phyloP scores from a whole-genome alignment of 2,888 invertebrate genomes.

The Aelia acuminata region DNA sequence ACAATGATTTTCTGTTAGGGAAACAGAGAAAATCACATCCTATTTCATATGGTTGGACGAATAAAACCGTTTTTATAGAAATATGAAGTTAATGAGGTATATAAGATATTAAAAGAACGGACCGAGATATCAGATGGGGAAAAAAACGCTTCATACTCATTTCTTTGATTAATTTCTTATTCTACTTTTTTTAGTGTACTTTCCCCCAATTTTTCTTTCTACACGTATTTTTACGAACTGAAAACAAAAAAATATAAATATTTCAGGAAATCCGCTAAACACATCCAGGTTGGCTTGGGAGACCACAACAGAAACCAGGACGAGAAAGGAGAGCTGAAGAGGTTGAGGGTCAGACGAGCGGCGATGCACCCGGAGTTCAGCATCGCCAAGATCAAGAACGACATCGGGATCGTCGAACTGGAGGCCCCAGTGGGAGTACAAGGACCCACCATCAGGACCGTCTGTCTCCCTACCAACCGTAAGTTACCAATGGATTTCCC shows the following conservation, averaged over 20 bases:
- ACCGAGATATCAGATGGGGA: too few relatives aligned
- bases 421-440: slow-evolving; percentile 74
- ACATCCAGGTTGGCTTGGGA: slow-evolving; percentile 77
- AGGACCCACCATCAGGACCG: slow-evolving; percentile 75
- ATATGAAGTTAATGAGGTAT: too few relatives aligned
- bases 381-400: slow-evolving; percentile 83
- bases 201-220: neutral
- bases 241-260: neutral
- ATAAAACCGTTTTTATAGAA: too few relatives aligned
- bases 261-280: slow-evolving; percentile 62
- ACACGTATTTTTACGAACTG: neutral
- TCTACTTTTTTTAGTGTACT: too few relatives aligned
- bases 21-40: too few relatives aligned
- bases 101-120: too few relatives aligned
- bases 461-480: slow-evolving; percentile 80
- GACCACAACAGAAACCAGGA: slow-evolving; percentile 79
- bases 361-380: slow-evolving; percentile 81
- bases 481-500: slow-evolving; percentile 65
- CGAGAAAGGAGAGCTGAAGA: slow-evolving; percentile 75
- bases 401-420: slow-evolving; percentile 83
- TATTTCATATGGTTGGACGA: too few relatives aligned
- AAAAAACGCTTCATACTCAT: too few relatives aligned
- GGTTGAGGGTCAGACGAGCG: slow-evolving; percentile 72
- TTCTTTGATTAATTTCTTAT: too few relatives aligned
- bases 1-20: too few relatives aligned